Base-by-base conservation (phyloP, 1,140 invertebrate species). In the Drosophila malerkotliana region DNA sequence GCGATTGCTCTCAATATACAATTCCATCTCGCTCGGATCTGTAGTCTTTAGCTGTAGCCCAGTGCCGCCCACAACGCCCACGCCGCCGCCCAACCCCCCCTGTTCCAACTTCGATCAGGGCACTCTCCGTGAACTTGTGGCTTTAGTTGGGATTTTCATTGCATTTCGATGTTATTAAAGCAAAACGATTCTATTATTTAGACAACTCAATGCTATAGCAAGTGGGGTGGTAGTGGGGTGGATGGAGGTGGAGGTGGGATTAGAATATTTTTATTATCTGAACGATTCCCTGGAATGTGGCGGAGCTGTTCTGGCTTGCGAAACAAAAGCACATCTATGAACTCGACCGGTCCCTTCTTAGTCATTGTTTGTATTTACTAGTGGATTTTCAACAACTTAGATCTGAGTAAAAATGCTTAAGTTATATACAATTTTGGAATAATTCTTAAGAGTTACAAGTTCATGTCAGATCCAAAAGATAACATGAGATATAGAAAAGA, bases 201-300 rank as follows among this genome's bases (percentile, higher is more conserved):
- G 63, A 67, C 58, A 67, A 52, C 32, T 49, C 21, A 44, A 49
- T 28, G 63, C 59, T 44, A 67, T 44, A 45, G 15, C 59, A 37
- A 34, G 32, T 64, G 44, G 37, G 63, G 62, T 47, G 18, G 32
- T n/a, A 44, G 37, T 14, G 54, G 14, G n/a, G 37, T 39, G 54
- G 41, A 26, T 14, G 58, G 44, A 51, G 41, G 41, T 14, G 58
- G 44, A 51, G 52, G 24, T 7, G 34, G 28, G 41, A 64, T 66
- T 44, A 51, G 59, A 67, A 67, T 52, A 67, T 67, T 67, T 67
- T 67, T 67, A 67, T 67, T 67, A 64, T 67, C 63, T 67, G 45
- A 64, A 44, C 18, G 63, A 64, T 63, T 63, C 34, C 60, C 26
- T 53, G 63, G 47, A 67, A 67, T 67, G 63, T 26, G 59, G 44